Conservation (phyloP, 2,888 invertebrate genomes). For the Entomobrya proxima region DNA sequence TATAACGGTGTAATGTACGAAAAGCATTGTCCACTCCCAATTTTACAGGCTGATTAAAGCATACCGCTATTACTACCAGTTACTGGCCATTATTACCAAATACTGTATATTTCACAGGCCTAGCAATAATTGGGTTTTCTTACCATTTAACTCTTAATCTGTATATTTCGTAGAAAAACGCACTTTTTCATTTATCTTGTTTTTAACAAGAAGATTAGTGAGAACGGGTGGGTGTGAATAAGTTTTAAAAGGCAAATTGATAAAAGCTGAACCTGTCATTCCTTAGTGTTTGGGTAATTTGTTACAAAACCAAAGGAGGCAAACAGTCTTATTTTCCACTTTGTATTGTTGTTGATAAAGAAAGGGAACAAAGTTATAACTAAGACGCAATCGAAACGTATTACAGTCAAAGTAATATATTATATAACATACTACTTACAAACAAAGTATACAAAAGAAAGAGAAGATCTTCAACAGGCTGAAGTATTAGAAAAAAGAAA, state of each 20-base stretch:
- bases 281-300: constrained; percentile 53
- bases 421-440: background rate
- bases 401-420: background rate
- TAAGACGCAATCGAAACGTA: background rate
- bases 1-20: background rate
- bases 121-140: no score
- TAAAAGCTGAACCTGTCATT: constrained; percentile 56
- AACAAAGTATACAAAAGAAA: background rate
- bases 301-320: constrained; percentile 45
- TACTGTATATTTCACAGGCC: background rate
- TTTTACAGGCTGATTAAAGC: background rate
- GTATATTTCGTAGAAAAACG: no score
- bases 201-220: background rate
- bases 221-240: constrained; percentile 31
- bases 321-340: background rate
- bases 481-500: constrained; percentile 4
- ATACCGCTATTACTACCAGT: no score
- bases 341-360: background rate
- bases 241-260: constrained; percentile 33
- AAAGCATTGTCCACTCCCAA: background rate
- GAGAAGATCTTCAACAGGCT: background rate
- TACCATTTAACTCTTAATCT: no score
- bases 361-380: background rate
- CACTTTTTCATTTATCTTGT: background rate
- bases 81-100: background rate